Evolutionary conservation across 92 coral and sea anemone species (phyloP), one percentile per base, ranked within the genome.

Genomic region (Desmophyllum pertusum): DNA sequence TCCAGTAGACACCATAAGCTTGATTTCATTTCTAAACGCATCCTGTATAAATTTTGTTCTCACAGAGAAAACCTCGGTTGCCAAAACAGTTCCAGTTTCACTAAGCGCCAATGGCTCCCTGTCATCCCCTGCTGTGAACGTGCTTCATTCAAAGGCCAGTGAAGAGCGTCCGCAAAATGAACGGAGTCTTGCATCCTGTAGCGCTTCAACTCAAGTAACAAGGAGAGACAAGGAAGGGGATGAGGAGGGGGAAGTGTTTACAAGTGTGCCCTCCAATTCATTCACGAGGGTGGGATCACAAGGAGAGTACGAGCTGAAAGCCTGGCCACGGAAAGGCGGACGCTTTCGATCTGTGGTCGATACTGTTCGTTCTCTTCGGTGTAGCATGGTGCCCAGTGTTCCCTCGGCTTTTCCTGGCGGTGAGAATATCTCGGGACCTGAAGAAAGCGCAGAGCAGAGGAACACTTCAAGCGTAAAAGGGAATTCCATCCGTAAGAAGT

Each of bases 341-440:
- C 86, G 86, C 38, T 46, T 82, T 5, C 42, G 21, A 59, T 23
- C 71, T 17, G 86, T 82, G 8, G 86, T 71, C 11, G 72, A 82
- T 4, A 71, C 86, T 29, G 86, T 82, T n/a, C 70, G 79, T 25
- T 74, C 86, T 9, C 50, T 82, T 39, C 72, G 86, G 52, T 72
- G 10, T 46, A 41, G 39, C 35, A 23, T n/a, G 45, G 79, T 10
- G 27, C 64, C 41, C 29, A 40, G 67, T 29, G 67, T 35, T 33
- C 27, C 73, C 10, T 27, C 73, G 18, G n/a, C 73, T 37, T 67
- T 38, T 53, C 37, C 69, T 55, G 30, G 48, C 19, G 72, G 80
- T 66, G 70, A 71, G 42, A 61, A n/a, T 79, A 42, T 61, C 59
- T 29, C 65, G 61, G 91, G 69, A 35, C 50, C 62, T 10, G 59